Evolutionary conservation across 2,797 vertebrate genomes (phyloP), one percentile per base, ranked within the genome.

Genomic region (Enteromius anoplus): DNA sequence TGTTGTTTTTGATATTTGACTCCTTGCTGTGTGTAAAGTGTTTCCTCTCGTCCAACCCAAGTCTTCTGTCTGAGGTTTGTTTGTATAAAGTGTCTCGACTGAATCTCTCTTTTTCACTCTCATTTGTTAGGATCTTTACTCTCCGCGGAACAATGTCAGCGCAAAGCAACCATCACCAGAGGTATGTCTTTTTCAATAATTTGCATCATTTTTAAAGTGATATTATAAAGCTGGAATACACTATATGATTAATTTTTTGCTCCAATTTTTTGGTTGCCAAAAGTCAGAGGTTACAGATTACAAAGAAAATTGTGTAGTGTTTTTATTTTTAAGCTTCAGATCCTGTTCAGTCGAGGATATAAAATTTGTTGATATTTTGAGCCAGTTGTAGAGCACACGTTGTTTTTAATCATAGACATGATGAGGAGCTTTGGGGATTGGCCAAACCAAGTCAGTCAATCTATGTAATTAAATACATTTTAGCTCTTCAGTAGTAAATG

Each of bases 81-180:
- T 83, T 85, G 64, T 87, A 2, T 40, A 76, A 71, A 49, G 15
- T 8, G 8, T 51, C 4, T 10, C 75, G 86, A 17, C 73, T 66
- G 55, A 19, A 78, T 60, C 3, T 75, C 19, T 64, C 9, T 0
- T 47, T 51, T 62, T 85, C n/a, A 82, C 71, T 21, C 23, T 34
- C 7, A 40, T 71, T 62, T 88, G 34, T 65, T 90, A 95, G 95
- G 95, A 95, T 23, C 85, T 87, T 71, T 93, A 92, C n/a, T 86
- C 86, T 40, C 90, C 92, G 83, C 93, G 92, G 89, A 96, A 95
- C 92, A 93, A 93, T 81, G 87, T 92, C 82, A 87, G 90, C 51
- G 72, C 90, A 75, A 91, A 80, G 62, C 88, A 91, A 15, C 79
- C 87, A 14, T 92, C 92, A 81, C 92, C 93, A 85, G 94, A 95